These are phyloP conservation scores for Aldrovandia affinis DNA, from an alignment of 2,797 vertebrate genomes.

Conservation along the genomic window DNA sequence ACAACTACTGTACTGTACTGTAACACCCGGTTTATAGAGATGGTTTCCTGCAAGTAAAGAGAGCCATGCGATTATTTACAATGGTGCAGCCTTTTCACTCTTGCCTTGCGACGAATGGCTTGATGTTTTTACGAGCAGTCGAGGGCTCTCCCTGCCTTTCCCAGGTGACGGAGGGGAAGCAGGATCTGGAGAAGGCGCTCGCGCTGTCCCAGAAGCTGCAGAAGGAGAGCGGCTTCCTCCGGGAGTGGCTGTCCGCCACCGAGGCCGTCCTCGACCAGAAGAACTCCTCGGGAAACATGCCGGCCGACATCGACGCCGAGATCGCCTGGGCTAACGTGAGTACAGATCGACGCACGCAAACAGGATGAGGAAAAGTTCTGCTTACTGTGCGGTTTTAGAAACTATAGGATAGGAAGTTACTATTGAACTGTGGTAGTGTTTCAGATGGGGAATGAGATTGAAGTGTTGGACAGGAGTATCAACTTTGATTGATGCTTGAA, in stretches of 20 bases:
- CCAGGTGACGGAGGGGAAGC: conserved; percentile 95
- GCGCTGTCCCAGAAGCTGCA: conserved; percentile 84
- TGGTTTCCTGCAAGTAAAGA: background rate
- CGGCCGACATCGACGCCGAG: conserved; percentile 87
- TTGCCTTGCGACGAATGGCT: background rate
- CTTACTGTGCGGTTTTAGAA: background rate
- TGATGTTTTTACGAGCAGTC: too few relatives aligned
- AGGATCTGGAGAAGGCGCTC: conserved; percentile 90
- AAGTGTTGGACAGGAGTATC: background rate
- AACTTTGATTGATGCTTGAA: background rate
- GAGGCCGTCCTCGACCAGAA: conserved; percentile 86
- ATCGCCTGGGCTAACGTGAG: conserved; percentile 93
- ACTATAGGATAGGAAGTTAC: too few relatives aligned
- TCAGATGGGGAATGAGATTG: background rate
- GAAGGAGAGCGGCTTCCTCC: conserved; percentile 80
- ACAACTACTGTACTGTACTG: background rate
- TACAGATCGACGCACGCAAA: background rate
- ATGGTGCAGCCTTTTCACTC: background rate
- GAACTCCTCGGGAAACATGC: conserved; percentile 80
- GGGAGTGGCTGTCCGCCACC: conserved; percentile 83
- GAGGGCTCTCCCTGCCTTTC: background rate
- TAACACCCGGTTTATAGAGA: background rate
- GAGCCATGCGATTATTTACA: background rate
- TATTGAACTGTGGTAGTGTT: background rate
- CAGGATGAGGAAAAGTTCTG: background rate